A percentile compares a stretch with the other conserved stretches of the same genome.
These are phyloP conservation scores for Chionomys nivalis DNA, from an alignment of 2,113 vertebrate species.

Conservation along the genomic window DNA sequence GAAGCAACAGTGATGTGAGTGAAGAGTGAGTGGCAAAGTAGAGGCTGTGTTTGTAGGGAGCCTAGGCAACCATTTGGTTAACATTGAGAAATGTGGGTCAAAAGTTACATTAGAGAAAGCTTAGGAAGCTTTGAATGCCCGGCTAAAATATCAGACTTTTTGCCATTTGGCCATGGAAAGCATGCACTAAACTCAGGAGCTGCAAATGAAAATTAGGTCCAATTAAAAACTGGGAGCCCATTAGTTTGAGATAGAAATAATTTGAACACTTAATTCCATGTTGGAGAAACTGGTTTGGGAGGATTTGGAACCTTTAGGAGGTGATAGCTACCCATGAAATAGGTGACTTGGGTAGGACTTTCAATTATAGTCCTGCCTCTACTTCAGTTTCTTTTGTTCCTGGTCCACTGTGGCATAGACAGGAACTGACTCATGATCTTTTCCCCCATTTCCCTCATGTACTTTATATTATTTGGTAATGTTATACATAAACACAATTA, in stretches of 20 bases:
- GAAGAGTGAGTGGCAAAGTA: neutral
- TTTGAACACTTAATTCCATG: neutral
- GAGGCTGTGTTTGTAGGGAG: neutral
- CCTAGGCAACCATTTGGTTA: neutral
- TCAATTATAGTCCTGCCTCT: too few species aligned
- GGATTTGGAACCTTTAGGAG: neutral
- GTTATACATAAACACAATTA: neutral
- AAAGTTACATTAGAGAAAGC: neutral
- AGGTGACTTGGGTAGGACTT: neutral
- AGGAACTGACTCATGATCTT: neutral
- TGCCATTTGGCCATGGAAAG: neutral
- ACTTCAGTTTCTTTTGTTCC: neutral
- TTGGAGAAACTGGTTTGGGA: neutral
- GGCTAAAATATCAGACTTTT: neutral
- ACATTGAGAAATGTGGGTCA: neutral
- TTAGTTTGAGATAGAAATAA: neutral
- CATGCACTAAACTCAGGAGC: neutral
- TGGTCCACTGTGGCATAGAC: neutral
- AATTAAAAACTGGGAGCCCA: neutral
- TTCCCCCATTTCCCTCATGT: neutral
- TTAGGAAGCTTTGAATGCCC: neutral
- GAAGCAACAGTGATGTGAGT: neutral
- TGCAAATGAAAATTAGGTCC: neutral
- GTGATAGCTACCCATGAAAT: too few species aligned
- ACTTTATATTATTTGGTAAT: neutral